A percentile compares a stretch with the other conserved stretches of the same genome.
These are phyloP conservation scores for Phrynosoma platyrhinos DNA, from an alignment of 2,113 vertebrate genomes.

Conservation along the genomic window DNA sequence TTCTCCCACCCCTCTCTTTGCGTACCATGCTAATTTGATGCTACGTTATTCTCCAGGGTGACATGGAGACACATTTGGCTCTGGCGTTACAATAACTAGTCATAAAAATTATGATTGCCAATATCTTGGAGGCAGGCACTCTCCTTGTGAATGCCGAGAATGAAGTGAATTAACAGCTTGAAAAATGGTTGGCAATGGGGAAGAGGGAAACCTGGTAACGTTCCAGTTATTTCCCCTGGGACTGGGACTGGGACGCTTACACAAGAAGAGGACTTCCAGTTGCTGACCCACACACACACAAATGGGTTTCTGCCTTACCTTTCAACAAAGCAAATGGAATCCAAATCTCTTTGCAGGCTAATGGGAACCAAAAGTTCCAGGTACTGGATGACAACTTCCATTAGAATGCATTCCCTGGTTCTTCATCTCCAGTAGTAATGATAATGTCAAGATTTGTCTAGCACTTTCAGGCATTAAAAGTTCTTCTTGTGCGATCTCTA, in stretches of 20 bases:
- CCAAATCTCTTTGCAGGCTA: not conserved
- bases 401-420: not conserved
- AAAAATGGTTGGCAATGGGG: slow-evolving; percentile 66
- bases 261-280: not conserved
- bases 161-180: slow-evolving; percentile 74
- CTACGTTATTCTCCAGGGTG: slow-evolving; percentile 54
- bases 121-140: slow-evolving; percentile 72
- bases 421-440: not conserved
- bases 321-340: not conserved
- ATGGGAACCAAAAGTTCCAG: not conserved
- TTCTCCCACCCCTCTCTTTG: slow-evolving; percentile 15
- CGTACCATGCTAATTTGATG: slow-evolving; percentile 27
- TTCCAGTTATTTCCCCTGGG: slow-evolving; percentile 59
- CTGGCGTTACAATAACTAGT: slow-evolving; percentile 56
- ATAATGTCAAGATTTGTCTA: not conserved
- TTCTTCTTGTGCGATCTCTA: too few relatives aligned
- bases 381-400: too few relatives aligned
- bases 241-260: not conserved
- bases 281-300: slow-evolving; percentile 7
- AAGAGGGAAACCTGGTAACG: slow-evolving; percentile 56
- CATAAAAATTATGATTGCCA: slow-evolving; percentile 75
- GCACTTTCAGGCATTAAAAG: too few relatives aligned
- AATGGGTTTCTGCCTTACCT: not conserved
- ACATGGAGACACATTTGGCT: slow-evolving; percentile 57
- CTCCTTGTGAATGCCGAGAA: slow-evolving; percentile 54